Percentiles rank a stretch among this genome's conserved stretches.
Conservation (phyloP, 2,888 invertebrate genomes). For the Drosophila recens region DNA sequence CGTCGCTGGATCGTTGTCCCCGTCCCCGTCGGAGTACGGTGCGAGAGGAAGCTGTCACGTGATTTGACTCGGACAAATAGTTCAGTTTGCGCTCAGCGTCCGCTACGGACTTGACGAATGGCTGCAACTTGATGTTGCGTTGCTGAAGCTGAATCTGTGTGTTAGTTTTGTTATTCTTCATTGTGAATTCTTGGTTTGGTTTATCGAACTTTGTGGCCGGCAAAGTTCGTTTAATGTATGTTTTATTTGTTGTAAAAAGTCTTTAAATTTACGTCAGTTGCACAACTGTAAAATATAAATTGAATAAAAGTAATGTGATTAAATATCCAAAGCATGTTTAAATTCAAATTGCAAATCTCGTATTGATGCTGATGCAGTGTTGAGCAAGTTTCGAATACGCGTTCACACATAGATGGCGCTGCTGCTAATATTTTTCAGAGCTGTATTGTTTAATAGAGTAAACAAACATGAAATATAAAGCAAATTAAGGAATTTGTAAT, state of each 20-base stretch:
- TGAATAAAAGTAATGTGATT: conserved; percentile 12
- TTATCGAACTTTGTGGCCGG: conserved; percentile 35
- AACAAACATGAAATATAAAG: neutral
- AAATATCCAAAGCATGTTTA: conserved; percentile 20
- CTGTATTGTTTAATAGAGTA: neutral
- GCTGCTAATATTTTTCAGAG: neutral
- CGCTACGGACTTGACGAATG: conserved; percentile 12
- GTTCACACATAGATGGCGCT: conserved; percentile 33
- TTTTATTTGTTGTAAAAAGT: conserved; percentile 26
- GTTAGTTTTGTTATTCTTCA: conserved; percentile 38
- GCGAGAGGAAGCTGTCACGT: neutral
- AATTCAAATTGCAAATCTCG: conserved; percentile 4
- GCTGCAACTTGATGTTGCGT: conserved; percentile 18
- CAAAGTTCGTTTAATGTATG: conserved; percentile 33
- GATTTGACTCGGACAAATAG: conserved; percentile 44
- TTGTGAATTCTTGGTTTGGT: conserved; percentile 18
- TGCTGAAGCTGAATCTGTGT: conserved; percentile 7
- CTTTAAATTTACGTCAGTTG: conserved; percentile 18
- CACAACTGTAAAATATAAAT: conserved; percentile 33
- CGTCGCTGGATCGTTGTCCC: conserved; percentile 30
- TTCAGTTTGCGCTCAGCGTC: conserved; percentile 41
- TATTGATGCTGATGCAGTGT: conserved; percentile 17
- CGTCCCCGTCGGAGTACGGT: conserved; percentile 2
- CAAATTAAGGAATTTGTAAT: neutral
- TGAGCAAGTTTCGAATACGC: conserved; percentile 6